These are phyloP conservation scores for Rhyacophila brunnea DNA, from an alignment of 1,140 invertebrate genomes.

Conservation along the genomic window DNA sequence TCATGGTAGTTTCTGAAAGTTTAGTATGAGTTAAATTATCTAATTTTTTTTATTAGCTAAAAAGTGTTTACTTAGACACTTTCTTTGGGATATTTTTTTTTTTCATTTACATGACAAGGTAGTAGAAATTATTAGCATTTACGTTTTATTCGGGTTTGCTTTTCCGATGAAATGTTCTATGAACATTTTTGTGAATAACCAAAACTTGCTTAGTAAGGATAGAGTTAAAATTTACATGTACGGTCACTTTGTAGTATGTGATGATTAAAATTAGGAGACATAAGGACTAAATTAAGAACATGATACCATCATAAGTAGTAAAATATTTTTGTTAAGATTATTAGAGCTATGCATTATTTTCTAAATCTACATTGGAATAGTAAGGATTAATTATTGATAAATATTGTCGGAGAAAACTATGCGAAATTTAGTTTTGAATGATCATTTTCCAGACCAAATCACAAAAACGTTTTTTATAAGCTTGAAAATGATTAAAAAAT, in stretches of 20 bases:
- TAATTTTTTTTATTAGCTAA: too few species aligned
- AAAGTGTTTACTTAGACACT: too few species aligned
- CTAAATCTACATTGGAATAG: constrained; percentile 19
- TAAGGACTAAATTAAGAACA: not conserved
- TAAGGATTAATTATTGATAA: not conserved
- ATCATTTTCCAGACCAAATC: constrained; percentile 18
- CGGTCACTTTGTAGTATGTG: constrained; percentile 32
- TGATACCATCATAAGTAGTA: constrained; percentile 29
- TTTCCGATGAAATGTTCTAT: constrained; percentile 5
- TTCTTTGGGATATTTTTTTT: too few species aligned
- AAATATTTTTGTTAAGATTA: constrained; percentile 31
- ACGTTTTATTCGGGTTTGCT: constrained; percentile 1
- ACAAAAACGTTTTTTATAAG: constrained; percentile 2
- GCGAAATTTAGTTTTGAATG: not conserved
- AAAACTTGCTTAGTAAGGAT: constrained; percentile 11
- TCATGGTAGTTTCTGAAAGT: too few species aligned
- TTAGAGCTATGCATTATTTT: constrained; percentile 24
- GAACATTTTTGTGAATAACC: constrained; percentile 18
- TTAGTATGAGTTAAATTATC: too few species aligned
- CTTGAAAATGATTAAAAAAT: not conserved
- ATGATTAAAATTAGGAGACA: constrained; percentile 16
- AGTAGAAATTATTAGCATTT: constrained; percentile 22
- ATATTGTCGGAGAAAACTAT: not conserved
- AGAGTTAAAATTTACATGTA: constrained; percentile 15
- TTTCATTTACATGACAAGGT: constrained; percentile 32